Base-by-base conservation (phyloP, 2,797 vertebrate species). In the Poecilia wingei region DNA sequence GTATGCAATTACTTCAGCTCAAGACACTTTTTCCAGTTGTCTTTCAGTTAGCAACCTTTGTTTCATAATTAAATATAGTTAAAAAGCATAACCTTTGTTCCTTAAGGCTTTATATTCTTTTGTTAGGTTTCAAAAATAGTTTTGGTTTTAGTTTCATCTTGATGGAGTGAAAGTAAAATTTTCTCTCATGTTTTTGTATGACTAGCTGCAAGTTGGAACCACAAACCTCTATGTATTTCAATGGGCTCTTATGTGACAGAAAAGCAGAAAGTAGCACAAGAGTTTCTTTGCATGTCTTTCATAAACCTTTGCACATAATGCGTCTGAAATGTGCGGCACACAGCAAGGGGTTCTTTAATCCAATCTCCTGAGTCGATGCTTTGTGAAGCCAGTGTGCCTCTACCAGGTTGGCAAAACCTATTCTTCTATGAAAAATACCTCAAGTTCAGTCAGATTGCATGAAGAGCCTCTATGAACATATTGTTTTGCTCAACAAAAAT, bases 81-180 rank as follows among this genome's bases (percentile, higher is more conserved):
- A 66, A 66, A 10, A 36, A 0, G 22, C 3, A 4, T 9, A 39
- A 33, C 31, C 13, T 7, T 33, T 61, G 2, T 8, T 33, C 4
- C 36, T 36, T 39, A 39, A 10, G 1, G 18, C 3, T 41, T 39
- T 68, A 25, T 68, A 51, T 75, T 43, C 1, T 12, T 53, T 46
- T 69, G 45, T 75, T 18, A 51, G 59, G 31, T 46, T 80, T 78
- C 61, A 3, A 49, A 31, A 47, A 43, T 74, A 9, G 20, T 25
- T 4, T 46, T 66, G 70, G 18, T 49, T 46, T 31, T 73, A 43
- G 69, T 71, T 85, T 81, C 14, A 57, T 51, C 6, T 20, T 78
- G 39, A 74, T 61, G 25, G 36, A 28, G 14, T 81, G 68, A 77
- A 84, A 72, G 33, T 79, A 74, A 73, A 53, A 57, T 79, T 36